Evolutionary conservation across 2,797 vertebrate genomes (phyloP).

Genomic region (Anolis apletophallus): DNA sequence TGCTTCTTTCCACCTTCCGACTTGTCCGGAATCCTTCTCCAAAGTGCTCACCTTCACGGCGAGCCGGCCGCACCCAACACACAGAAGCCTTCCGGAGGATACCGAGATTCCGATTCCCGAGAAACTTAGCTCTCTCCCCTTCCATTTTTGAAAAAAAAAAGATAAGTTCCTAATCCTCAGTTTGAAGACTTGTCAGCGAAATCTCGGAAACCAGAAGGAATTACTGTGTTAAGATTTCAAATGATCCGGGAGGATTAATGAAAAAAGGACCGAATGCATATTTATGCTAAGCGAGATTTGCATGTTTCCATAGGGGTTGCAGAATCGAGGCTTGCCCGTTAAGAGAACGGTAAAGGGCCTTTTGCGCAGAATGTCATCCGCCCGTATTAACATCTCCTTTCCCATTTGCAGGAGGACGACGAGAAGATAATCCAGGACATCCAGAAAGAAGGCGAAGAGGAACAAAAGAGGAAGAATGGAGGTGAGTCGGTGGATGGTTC

Average conservation of each 20-base stretch:
- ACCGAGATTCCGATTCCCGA: too few relatives aligned
- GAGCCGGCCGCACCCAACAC: neutral
- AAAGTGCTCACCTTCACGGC: neutral
- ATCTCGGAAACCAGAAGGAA: neutral
- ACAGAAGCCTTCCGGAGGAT: neutral
- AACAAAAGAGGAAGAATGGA: slow-evolving; percentile 90
- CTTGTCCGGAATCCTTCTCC: neutral
- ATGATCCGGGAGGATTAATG: too few relatives aligned
- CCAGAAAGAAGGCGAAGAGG: slow-evolving; percentile 93
- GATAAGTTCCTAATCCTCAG: neutral
- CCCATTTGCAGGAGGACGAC: slow-evolving; percentile 86
- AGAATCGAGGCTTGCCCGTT: neutral
- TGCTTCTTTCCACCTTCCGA: too few relatives aligned
- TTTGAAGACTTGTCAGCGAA: neutral
- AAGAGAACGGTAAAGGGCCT: neutral
- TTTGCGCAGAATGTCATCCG: neutral
- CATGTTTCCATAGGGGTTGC: neutral
- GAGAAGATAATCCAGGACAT: slow-evolving; percentile 96
- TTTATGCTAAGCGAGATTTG: neutral
- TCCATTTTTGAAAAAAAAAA: too few relatives aligned
- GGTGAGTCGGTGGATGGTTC: slow-evolving; percentile 74
- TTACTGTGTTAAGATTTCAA: neutral
- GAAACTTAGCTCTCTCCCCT: neutral
- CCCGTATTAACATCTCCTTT: neutral
- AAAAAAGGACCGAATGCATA: neutral